Evolutionary conservation across 2,113 vertebrate genomes (phyloP).

Genomic region (Ptilorrhoa leucosticta): DNA sequence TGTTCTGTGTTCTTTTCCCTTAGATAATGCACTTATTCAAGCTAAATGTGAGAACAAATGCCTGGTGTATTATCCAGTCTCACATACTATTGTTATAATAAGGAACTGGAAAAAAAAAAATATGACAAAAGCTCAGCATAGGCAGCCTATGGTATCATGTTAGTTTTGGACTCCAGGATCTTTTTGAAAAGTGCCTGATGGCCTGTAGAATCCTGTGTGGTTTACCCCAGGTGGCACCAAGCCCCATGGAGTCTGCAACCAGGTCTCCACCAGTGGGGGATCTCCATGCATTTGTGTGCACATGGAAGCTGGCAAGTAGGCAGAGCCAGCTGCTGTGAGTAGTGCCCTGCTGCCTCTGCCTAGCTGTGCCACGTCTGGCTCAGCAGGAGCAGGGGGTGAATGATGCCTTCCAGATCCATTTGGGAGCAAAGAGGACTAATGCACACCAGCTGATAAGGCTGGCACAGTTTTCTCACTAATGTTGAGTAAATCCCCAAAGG

Average conservation of each 20-base stretch:
- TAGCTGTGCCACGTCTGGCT: background rate
- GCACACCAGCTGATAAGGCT: background rate
- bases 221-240: background rate
- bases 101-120: background rate
- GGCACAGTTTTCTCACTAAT: background rate
- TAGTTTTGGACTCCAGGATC: background rate
- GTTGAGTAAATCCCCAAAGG: background rate
- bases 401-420: background rate
- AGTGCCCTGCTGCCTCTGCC: background rate
- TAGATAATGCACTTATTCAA: background rate
- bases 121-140: background rate
- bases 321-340: background rate
- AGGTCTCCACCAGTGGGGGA: background rate
- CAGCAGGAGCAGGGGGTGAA: background rate
- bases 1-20: background rate
- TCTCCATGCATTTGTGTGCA: fast-evolving
- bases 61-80: background rate
- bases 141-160: background rate
- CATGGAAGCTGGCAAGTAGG: background rate
- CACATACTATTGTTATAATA: background rate
- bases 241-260: background rate
- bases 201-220: background rate
- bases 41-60: background rate
- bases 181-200: background rate
- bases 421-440: background rate